Evolutionary conservation across 2,113 vertebrate genomes (phyloP), one percentile per base, ranked within the genome.

Genomic region (Ptychochromis oligacanthus): DNA sequence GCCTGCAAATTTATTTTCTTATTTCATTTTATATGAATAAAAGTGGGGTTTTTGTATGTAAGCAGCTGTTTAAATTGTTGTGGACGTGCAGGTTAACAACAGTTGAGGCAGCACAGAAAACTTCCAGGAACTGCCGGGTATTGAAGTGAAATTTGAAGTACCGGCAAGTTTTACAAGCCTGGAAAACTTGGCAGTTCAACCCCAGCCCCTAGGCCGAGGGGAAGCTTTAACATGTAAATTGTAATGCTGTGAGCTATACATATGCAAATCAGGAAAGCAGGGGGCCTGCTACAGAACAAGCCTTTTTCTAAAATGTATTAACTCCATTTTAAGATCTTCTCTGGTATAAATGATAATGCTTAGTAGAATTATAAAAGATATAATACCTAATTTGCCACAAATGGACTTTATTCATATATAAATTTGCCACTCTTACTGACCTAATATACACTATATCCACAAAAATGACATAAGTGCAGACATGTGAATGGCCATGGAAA

Each of bases 401-500:
- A 72, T 52, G 18, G 17, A 49, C 26, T 17, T 24, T 43, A 49
- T 67, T 67, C 46, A 67, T 28, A 31, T 70, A 70, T 3, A 12
- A 15, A 70, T 43, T 28, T 70, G 40, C 43, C 43, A 70, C 43
- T 52, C 10, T 52, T 72, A 17, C 65, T 72, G 43, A 72, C 26
- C 26, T 31, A 72, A 54, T 9, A 72, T 12, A 7, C 5, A 54
- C 26, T 72, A 20, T 77, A 38, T 81, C 70, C 26, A 72, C 52
- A 78, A 46, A 67, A 57, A 77, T 46, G 67, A 62, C 74, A 89
- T 56, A 11, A 77, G 67, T 38, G 57, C 57, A 67, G 52, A 80
- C 77, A 76, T 75, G 59, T 26, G 54, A 78, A 58, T 58, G 78
- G 76, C 60, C 34, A 34, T 20, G n/a, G 43, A 22, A 59, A 81